Evolutionary conservation across 2,888 invertebrate species (phyloP), one percentile per base, ranked within the genome.

Genomic region (Torymus texanus): DNA sequence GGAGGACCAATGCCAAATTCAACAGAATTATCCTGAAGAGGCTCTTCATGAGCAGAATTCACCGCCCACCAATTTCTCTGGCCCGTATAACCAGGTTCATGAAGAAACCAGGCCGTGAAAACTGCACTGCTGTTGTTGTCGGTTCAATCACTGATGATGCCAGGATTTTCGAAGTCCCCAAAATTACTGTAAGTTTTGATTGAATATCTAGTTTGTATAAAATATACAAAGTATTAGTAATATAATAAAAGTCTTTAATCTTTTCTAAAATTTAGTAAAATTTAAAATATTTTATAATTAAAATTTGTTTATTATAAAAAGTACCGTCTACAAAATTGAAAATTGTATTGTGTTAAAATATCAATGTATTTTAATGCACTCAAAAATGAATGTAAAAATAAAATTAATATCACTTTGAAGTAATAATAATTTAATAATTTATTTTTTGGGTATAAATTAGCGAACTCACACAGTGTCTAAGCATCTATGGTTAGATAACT

Each of bases 21-120:
- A 99, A 99, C 92, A 94, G 95, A 91, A 97, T 99, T 86, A 93
- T 99, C 75, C 91, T 99, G 90, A 96, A 95, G 90, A 94, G 99
- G 87, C 92, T 99, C 88, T 99, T 98, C 91, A 99, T 99, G 99
- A 98, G 98, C 91, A 96, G 95, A 89, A 98, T 95, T 87, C 95
- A 99, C 92, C 93, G 96, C 83, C 98, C 99, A 78, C 98, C 99
- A 83, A 94, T 99, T 88, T 98, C 98, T 3, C 88, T 99, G 84
- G 96, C 98, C 63, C 94, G 97, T 84, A 91, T 99, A 87, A 94
- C 93, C 14, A 94, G 97, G 82, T 94, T 96, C 89, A 96, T 98
- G 96, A 95, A 94, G 87, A 96, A 96, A 90, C 94, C 95, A 84
- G 96, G 96, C 12, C 95, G 97, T 81, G 95, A 97, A 85, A 94